These are phyloP conservation scores for Diabrotica virgifera DNA, from an alignment of 1,140 invertebrate species.

Conservation along the genomic window DNA sequence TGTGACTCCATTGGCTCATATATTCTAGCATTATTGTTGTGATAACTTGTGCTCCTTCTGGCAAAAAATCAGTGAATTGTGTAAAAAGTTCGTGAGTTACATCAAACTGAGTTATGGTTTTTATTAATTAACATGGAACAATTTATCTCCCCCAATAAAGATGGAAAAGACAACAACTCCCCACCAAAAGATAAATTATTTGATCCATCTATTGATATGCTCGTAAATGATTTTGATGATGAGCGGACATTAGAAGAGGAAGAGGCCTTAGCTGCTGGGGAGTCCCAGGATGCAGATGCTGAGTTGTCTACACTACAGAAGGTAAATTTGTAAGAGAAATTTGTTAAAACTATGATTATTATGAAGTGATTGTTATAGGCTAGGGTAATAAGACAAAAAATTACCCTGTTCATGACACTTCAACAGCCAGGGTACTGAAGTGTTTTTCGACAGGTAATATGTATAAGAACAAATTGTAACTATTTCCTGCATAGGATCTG, in stretches of 20 bases:
- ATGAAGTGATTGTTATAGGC: too few relatives aligned
- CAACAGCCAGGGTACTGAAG: too few relatives aligned
- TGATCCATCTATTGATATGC: constrained; percentile 79
- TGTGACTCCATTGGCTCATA: background rate
- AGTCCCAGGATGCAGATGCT: constrained; percentile 74
- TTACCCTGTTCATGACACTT: too few relatives aligned
- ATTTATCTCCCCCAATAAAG: constrained; percentile 13
- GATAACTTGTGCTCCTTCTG: too few relatives aligned
- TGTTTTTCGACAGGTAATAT: too few relatives aligned
- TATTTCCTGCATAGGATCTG: too few relatives aligned
- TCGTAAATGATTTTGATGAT: constrained; percentile 96
- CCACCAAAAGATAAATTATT: constrained; percentile 50
- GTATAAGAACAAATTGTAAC: too few relatives aligned
- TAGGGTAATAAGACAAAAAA: too few relatives aligned
- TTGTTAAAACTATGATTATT: too few relatives aligned
- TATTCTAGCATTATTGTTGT: background rate
- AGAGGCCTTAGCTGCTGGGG: constrained; percentile 85
- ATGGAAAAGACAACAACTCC: constrained; percentile 36
- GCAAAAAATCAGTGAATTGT: too few relatives aligned
- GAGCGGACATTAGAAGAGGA: constrained; percentile 94
- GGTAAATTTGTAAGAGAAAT: constrained; percentile 59
- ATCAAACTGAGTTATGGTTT: too few relatives aligned
- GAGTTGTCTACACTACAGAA: constrained; percentile 86
- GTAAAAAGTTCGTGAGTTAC: too few relatives aligned
- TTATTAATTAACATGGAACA: constrained; percentile 16